Percentiles rank a stretch among this genome's conserved stretches.
These are phyloP conservation scores for Diaphora mendica DNA, from an alignment of 2,888 invertebrate genomes.

Conservation along the genomic window DNA sequence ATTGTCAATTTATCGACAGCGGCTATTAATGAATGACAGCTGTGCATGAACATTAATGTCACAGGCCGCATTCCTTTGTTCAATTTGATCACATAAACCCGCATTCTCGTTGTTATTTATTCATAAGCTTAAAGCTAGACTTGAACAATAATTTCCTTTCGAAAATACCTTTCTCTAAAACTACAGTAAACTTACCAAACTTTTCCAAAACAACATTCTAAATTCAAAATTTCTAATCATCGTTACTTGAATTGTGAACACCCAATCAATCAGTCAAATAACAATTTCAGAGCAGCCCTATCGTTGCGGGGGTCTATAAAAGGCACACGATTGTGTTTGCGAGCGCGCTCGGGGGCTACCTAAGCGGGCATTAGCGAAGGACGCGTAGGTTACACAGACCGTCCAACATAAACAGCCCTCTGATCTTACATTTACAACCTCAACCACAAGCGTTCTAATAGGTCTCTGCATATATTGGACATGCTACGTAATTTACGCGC, in stretches of 20 bases:
- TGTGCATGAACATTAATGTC: neutral
- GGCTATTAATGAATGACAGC: neutral
- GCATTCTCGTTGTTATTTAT: neutral
- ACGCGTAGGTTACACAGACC: constrained; percentile 70
- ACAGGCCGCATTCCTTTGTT: neutral
- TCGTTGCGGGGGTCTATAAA: constrained; percentile 70
- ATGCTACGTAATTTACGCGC: constrained; percentile 81
- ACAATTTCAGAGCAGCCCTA: constrained; percentile 61
- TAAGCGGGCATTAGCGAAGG: constrained; percentile 83
- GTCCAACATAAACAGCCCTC: constrained; percentile 63
- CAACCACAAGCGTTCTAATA: constrained; percentile 29
- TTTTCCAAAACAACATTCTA: neutral
- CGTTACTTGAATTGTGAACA: constrained; percentile 24
- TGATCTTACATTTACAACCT: constrained; percentile 41
- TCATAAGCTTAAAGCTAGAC: neutral
- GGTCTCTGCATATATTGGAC: constrained; percentile 58
- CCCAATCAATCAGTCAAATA: constrained; percentile 74
- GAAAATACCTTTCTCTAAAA: neutral
- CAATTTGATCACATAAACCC: neutral
- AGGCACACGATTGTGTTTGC: constrained; percentile 78
- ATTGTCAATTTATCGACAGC: neutral
- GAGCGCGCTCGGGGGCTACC: constrained; percentile 75
- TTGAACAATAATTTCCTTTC: neutral
- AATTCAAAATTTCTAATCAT: constrained; percentile 10
- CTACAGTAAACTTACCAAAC: neutral